These are phyloP conservation scores for Spicauda simplicius DNA, from an alignment of 2,888 invertebrate species.

Conservation along the genomic window DNA sequence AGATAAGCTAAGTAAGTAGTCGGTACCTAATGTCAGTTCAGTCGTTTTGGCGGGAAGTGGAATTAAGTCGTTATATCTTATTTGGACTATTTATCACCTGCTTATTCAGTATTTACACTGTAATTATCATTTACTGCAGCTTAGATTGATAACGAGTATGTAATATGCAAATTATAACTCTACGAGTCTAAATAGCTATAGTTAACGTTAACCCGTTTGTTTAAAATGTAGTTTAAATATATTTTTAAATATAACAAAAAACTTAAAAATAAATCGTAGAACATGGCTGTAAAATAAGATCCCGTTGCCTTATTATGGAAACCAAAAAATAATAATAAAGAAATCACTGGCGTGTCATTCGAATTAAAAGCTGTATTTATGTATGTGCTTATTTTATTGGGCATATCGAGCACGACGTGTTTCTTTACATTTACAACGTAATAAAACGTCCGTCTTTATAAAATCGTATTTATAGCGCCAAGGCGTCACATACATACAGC, in stretches of 20 bases:
- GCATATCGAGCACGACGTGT: constrained; percentile 39
- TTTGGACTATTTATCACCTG: constrained; percentile 18
- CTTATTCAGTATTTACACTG: constrained; percentile 17
- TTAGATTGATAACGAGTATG: constrained; percentile 7
- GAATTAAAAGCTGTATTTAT: constrained; percentile 32
- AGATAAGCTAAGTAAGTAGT: neutral
- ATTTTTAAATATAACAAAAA: too few species aligned
- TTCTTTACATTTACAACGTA: constrained; percentile 38
- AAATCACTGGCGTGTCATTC: constrained; percentile 14
- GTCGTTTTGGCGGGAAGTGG: neutral
- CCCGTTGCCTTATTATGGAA: neutral
- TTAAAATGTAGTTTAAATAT: too few species aligned
- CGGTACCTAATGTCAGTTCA: neutral
- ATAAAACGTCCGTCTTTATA: constrained; percentile 42
- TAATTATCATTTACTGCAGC: constrained; percentile 11
- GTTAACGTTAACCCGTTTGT: neutral
- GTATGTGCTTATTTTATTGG: constrained; percentile 39
- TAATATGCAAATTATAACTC: constrained; percentile 1
- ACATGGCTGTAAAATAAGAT: neutral
- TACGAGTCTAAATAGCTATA: neutral
- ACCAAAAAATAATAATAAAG: neutral
- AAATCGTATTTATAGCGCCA: constrained; percentile 46
- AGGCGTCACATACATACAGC: constrained; percentile 44
- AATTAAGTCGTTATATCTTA: constrained; percentile 5
- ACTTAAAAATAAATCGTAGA: neutral